Percentiles rank a stretch among this genome's conserved stretches.
Evolutionary conservation across 2,888 invertebrate species (phyloP).

Genomic region (Caenorhabditis drosophilae): DNA sequence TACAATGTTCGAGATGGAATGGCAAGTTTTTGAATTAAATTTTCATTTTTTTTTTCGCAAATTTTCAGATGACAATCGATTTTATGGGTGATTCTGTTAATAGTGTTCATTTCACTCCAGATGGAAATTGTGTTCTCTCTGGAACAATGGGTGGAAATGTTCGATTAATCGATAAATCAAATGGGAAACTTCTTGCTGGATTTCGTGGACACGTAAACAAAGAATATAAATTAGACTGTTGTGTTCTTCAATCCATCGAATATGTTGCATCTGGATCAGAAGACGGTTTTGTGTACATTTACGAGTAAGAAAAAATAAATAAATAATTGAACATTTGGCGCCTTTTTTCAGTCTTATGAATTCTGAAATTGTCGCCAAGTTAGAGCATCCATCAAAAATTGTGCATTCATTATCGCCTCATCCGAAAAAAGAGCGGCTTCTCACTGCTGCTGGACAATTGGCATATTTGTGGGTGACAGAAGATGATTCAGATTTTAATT

Average conservation of each 20-base stretch:
- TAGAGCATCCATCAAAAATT: constrained; percentile 56
- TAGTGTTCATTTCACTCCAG: constrained; percentile 83
- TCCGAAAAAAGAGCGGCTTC: constrained; percentile 56
- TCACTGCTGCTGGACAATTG: constrained; percentile 50
- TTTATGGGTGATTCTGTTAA: constrained; percentile 82
- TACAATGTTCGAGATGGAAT: constrained; percentile 90
- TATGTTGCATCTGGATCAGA: constrained; percentile 88
- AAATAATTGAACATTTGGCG: too few relatives aligned
- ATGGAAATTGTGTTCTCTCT: constrained; percentile 87
- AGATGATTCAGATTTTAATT: constrained; percentile 15
- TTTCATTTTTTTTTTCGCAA: neutral
- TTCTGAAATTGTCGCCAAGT: constrained; percentile 42
- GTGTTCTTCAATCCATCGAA: constrained; percentile 83
- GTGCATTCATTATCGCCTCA: constrained; percentile 62
- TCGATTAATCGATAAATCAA: constrained; percentile 85
- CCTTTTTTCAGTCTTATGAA: constrained; percentile 75
- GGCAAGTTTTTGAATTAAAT: constrained; percentile 71
- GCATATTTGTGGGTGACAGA: constrained; percentile 41
- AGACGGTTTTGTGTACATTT: constrained; percentile 83
- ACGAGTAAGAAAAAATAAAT: constrained; percentile 79
- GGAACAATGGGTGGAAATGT: constrained; percentile 84
- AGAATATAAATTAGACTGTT: constrained; percentile 86
- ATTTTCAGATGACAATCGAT: constrained; percentile 75
- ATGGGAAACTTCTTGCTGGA: constrained; percentile 80
- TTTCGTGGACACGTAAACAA: constrained; percentile 81